These are phyloP conservation scores for Diadegma fenestrale DNA, from an alignment of 2,888 invertebrate species.

Conservation along the genomic window DNA sequence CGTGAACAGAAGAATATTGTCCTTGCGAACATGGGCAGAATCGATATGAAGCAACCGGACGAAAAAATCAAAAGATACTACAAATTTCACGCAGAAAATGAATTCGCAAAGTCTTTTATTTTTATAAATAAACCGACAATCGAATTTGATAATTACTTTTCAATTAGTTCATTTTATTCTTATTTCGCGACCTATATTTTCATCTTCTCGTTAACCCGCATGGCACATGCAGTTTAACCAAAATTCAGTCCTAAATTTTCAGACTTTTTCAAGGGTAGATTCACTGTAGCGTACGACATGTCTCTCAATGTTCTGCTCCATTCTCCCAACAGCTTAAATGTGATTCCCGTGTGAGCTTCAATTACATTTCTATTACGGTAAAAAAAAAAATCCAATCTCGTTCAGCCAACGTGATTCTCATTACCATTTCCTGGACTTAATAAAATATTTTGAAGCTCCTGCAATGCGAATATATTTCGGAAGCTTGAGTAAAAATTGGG, in stretches of 20 bases:
- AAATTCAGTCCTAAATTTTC: neutral
- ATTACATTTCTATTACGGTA: neutral
- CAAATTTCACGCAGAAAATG: neutral
- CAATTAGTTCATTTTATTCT: neutral
- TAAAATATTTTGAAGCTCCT: neutral
- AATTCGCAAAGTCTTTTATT: neutral
- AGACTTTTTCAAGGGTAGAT: neutral
- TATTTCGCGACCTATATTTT: neutral
- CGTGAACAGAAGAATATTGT: conserved; percentile 1
- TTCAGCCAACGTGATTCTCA: neutral
- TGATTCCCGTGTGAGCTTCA: neutral
- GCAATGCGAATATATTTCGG: neutral
- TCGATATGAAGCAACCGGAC: neutral
- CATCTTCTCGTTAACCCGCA: neutral
- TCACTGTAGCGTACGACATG: neutral
- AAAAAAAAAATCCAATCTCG: neutral
- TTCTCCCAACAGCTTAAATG: neutral
- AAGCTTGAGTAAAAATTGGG: neutral
- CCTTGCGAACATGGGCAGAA: neutral
- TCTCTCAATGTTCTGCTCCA: conserved; percentile 1
- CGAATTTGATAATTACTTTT: neutral
- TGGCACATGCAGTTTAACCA: neutral
- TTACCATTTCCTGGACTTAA: neutral
- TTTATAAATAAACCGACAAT: neutral
- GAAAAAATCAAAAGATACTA: neutral